phyloP scores from a whole-genome alignment of 2,797 vertebrate species.

The Chromobotia macracanthus region DNA sequence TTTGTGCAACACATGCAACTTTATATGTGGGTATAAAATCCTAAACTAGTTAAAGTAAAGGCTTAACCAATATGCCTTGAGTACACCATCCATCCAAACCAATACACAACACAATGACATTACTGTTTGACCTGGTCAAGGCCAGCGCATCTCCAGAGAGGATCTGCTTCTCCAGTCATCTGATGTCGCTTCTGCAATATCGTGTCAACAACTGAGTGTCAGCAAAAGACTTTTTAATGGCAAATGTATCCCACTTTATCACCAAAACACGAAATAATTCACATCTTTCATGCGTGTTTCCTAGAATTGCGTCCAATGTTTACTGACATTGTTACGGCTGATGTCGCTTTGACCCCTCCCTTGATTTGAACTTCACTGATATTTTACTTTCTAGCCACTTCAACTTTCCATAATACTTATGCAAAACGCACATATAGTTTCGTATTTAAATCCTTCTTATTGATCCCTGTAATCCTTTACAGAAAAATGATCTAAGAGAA shows the following conservation, averaged over 20 bases:
- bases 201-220: not conserved
- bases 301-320: not conserved
- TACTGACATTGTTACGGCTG: not conserved
- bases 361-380: not conserved
- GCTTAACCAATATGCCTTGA: not conserved
- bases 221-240: not conserved
- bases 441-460: too few species aligned
- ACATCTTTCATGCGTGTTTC: not conserved
- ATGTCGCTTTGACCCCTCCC: conserved; percentile 24
- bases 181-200: not conserved
- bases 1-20: not conserved
- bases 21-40: not conserved
- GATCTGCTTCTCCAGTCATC: not conserved
- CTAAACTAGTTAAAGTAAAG: not conserved
- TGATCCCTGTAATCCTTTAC: too few species aligned
- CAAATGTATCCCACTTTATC: not conserved
- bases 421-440: too few species aligned
- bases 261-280: conserved; percentile 11
- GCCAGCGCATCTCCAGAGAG: not conserved
- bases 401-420: too few species aligned
- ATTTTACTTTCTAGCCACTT: not conserved
- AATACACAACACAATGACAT: not conserved
- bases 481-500: too few species aligned
- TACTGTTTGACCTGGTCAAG: not conserved
- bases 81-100: not conserved